phyloP scores from a whole-genome alignment of 2,888 invertebrate genomes.

The Hartigia nigra region DNA sequence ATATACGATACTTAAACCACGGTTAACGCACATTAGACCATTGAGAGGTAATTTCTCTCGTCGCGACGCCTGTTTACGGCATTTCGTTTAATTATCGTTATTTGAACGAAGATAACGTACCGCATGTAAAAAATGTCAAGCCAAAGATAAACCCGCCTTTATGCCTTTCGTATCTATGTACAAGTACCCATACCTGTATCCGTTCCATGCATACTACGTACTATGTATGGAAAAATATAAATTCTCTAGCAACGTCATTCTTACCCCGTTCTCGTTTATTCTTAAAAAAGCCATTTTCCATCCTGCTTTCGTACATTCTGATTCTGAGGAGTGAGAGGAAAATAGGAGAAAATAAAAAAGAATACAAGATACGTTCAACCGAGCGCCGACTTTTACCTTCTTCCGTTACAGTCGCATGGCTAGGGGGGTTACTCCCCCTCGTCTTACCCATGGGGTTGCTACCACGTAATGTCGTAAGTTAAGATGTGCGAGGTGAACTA shows the following conservation, averaged over 20 bases:
- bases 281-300: neutral
- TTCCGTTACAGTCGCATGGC: neutral
- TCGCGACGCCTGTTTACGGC: neutral
- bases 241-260: neutral
- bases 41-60: neutral
- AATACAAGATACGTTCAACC: neutral
- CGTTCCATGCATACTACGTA: no score
- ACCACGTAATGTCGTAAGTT: constrained; percentile 23
- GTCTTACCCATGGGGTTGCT: neutral
- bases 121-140: neutral
- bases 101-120: neutral
- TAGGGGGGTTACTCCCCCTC: neutral
- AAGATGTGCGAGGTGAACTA: constrained; percentile 6
- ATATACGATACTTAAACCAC: neutral
- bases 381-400: neutral
- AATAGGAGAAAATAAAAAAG: neutral
- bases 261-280: neutral
- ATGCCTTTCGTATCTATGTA: neutral
- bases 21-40: no score
- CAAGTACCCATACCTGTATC: no score
- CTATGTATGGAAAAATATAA: no score
- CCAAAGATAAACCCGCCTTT: neutral
- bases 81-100: neutral
- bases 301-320: no score
- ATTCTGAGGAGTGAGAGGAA: neutral